Conservation (phyloP, 2,113 vertebrate species). For the Phaethornis superciliosus region DNA sequence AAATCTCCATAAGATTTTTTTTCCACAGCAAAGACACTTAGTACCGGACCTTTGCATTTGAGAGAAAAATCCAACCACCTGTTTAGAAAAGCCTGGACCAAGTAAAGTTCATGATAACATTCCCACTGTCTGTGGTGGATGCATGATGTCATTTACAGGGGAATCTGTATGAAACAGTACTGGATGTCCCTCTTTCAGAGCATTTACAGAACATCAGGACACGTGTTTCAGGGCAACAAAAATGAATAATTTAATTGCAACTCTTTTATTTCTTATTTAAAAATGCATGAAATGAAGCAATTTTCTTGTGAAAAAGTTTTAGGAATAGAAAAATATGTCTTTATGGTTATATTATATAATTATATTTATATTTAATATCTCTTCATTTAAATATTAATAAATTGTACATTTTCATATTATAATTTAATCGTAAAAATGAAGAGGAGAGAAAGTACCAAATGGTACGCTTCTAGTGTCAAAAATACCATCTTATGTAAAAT, state of each 20-base stretch:
- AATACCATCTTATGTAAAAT: neutral
- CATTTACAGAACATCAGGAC: neutral
- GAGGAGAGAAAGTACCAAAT: neutral
- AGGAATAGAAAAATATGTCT: neutral
- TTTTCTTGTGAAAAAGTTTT: neutral
- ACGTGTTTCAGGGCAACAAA: neutral
- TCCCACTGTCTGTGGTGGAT: neutral
- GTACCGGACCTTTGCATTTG: neutral
- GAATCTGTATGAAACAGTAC: neutral
- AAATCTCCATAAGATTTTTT: neutral
- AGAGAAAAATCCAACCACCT: neutral
- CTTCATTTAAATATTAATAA: neutral
- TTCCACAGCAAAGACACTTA: neutral
- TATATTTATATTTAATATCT: neutral
- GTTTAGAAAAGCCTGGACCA: neutral
- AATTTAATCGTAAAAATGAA: neutral
- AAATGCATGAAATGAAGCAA: neutral
- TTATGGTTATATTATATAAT: too few species aligned
- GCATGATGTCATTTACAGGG: neutral
- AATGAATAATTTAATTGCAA: neutral
- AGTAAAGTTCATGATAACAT: neutral
- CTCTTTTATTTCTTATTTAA: neutral
- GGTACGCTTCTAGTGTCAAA: neutral
- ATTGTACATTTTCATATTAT: neutral
- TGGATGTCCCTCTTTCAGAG: neutral